Conservation (phyloP, 2,888 invertebrate genomes). For the Drosophila demipolita region DNA sequence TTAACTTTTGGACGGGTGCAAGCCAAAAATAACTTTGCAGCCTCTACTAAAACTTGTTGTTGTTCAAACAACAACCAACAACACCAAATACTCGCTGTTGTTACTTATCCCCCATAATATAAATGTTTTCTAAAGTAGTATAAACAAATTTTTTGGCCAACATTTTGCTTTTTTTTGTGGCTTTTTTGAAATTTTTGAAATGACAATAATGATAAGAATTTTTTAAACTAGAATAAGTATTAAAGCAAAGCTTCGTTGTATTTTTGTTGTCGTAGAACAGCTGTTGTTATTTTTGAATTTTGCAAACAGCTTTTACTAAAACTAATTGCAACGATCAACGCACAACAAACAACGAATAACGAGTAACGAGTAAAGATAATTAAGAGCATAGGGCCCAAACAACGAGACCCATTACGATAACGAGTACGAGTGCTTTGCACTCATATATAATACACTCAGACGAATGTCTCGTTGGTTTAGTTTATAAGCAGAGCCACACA, state of each 20-base stretch:
- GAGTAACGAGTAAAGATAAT: constrained; percentile 31
- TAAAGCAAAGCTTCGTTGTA: constrained; percentile 35
- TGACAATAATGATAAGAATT: constrained; percentile 19
- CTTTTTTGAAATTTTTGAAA: constrained; percentile 46
- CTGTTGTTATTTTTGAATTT: constrained; percentile 57
- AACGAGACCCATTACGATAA: background rate
- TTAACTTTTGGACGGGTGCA: background rate
- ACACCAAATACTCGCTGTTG: constrained; percentile 34
- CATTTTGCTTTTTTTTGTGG: constrained; percentile 76
- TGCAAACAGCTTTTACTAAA: constrained; percentile 59
- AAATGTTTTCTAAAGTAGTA: background rate
- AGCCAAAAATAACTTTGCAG: constrained; percentile 44
- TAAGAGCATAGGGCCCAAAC: constrained; percentile 5
- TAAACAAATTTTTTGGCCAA: constrained; percentile 12
- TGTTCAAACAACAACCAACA: constrained; percentile 4
- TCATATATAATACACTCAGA: background rate
- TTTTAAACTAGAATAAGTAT: constrained; percentile 42
- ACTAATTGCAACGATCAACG: constrained; percentile 36
- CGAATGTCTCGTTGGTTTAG: constrained; percentile 5
- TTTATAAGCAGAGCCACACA: constrained; percentile 25
- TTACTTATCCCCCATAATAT: background rate
- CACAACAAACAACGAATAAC: constrained; percentile 29
- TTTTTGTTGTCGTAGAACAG: constrained; percentile 32
- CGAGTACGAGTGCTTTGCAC: background rate
- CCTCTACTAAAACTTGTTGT: constrained; percentile 44